Conservation (phyloP, 2,113 vertebrate species). For the Centropus bengalensis region DNA sequence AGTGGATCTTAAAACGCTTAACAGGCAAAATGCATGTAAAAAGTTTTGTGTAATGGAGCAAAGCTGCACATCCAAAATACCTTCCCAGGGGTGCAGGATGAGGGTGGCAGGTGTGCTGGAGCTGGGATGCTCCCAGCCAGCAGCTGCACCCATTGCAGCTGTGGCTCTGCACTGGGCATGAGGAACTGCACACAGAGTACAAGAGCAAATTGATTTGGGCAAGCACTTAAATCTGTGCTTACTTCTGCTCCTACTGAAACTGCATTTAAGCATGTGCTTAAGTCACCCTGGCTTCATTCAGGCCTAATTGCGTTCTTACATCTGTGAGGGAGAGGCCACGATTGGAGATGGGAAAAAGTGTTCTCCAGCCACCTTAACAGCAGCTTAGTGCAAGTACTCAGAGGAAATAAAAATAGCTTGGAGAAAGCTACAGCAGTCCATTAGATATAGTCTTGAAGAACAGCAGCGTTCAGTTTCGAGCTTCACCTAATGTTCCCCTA, state of each 20-base stretch:
- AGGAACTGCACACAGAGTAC: neutral
- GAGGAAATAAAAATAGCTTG: neutral
- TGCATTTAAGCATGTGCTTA: neutral
- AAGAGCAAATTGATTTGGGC: neutral
- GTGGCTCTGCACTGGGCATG: rapidly evolving
- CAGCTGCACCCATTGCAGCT: neutral
- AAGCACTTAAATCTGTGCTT: neutral
- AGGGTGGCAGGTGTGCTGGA: neutral
- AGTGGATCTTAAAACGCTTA: neutral
- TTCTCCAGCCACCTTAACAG: neutral
- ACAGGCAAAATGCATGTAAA: neutral
- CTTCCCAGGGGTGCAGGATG: no score
- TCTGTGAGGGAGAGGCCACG: neutral
- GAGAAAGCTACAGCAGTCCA: neutral
- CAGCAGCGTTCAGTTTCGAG: neutral
- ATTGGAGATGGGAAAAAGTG: neutral
- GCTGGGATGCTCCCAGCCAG: neutral
- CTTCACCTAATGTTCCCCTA: neutral
- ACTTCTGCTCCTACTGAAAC: neutral
- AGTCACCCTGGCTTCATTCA: neutral
- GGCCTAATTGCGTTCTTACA: neutral
- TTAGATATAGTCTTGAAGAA: neutral
- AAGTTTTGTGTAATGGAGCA: neutral
- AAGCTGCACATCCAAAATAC: neutral
- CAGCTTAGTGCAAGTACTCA: neutral